Base-by-base conservation (phyloP, 2,113 vertebrate species). In the Grallaria varia region DNA sequence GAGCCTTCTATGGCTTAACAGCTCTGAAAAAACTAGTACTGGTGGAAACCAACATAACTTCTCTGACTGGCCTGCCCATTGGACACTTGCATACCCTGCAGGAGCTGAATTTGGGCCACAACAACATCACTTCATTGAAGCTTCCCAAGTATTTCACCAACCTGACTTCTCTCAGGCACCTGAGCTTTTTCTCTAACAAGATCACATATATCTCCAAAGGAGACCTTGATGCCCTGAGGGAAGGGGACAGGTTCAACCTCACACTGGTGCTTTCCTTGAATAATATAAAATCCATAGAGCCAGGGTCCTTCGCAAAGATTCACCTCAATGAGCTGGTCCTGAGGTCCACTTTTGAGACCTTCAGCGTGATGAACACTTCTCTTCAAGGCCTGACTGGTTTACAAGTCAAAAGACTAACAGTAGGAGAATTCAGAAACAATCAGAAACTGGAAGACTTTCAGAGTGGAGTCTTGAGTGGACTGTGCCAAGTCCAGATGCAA, bases 191-290 rank as follows among this genome's bases (percentile, higher is more conserved):
- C 47, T 95, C 84, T 8, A 98, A 98, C 68, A 87, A 91, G 15
- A 98, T 98, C 56, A 84, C 96, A 17, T 68, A 60, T 24, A 96
- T 98, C 84, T 94, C 75, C 76, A 74, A 49, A 28, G 78, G 84
- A 81, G 98, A 98, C 45, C 87, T 98, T 3, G 93, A 95, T 33
- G 71, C 93, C 44, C 92, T 98, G 49, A 91, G 37, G 81, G 56
- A 82, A 86, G 91, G 17, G 16, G 78, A 74, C 8, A 76, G 68
- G 12, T 33, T 45, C 64, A 98, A 98, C 69, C 95, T 98, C 42
- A 98, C 98, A 1, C 76, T 98, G 84, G 98, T 98, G 19, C 93
- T 99, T 28, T 98, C 97, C 56, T 40, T 97, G 55, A 98, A 99
- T 66, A 52, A 85, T 30, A 97, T 99, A 76, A 87, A 97, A n/a